Percentiles rank a stretch among this genome's conserved stretches.
Conservation (phyloP, 2,888 invertebrate genomes). For the Phyto melanocephala region DNA sequence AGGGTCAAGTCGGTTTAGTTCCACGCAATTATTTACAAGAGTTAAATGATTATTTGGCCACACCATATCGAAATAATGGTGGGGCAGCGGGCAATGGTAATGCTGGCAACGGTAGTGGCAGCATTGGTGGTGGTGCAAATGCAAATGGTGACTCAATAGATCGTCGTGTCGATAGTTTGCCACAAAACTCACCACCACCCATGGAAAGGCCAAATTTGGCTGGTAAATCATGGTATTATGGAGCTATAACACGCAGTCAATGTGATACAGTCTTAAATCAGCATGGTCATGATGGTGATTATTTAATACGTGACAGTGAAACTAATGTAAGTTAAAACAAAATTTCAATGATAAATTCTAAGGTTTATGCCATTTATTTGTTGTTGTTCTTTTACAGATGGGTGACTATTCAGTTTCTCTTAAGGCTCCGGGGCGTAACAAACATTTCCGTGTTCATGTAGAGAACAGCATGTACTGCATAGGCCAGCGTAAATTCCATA, state of each 20-base stretch:
- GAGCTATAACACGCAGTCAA: constrained; percentile 95
- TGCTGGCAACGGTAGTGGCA: constrained; percentile 76
- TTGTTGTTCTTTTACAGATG: constrained; percentile 83
- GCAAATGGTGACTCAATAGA: constrained; percentile 77
- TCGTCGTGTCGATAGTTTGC: constrained; percentile 80
- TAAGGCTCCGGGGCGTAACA: constrained; percentile 98
- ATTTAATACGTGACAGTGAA: constrained; percentile 98
- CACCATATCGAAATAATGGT: constrained; percentile 84
- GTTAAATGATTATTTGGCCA: constrained; percentile 92
- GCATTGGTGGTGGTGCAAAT: constrained; percentile 69
- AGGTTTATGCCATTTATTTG: background rate
- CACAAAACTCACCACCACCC: constrained; percentile 74
- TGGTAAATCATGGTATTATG: constrained; percentile 98
- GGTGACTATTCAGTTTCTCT: constrained; percentile 99
- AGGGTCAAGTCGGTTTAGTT: constrained; percentile 95
- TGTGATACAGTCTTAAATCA: constrained; percentile 97
- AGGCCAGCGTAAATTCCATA: constrained; percentile 97
- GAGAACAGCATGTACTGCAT: constrained; percentile 96
- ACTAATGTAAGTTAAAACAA: constrained; percentile 90
- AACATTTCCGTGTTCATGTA: constrained; percentile 99
- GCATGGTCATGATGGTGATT: constrained; percentile 98
- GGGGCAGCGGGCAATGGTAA: constrained; percentile 79
- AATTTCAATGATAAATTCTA: background rate
- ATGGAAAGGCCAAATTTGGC: constrained; percentile 85
- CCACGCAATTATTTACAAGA: constrained; percentile 97